Conservation (phyloP, 2,113 vertebrate species). For the Larimichthys crocea region DNA sequence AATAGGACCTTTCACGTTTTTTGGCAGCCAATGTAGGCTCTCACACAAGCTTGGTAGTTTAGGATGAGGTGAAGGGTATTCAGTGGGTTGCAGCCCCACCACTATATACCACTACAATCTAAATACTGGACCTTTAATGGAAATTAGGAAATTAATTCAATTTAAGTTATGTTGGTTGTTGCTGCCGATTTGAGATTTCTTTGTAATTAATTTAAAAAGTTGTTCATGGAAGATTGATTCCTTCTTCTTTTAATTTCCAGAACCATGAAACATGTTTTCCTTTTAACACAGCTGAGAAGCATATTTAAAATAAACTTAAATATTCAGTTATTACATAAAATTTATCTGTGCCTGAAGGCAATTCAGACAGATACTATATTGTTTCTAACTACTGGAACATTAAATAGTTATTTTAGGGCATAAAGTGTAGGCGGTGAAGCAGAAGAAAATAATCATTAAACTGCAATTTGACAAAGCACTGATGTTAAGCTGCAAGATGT, state of each 20-base stretch:
- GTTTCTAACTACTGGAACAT: neutral
- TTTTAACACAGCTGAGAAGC: neutral
- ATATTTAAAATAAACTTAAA: neutral
- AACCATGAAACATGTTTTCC: neutral
- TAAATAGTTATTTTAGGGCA: slow-evolving; percentile 2
- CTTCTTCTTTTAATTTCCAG: neutral
- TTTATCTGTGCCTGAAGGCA: neutral
- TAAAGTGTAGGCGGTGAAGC: slow-evolving; percentile 30
- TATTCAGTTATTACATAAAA: slow-evolving; percentile 13
- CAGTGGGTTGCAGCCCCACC: too few species aligned
- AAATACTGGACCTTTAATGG: too few species aligned
- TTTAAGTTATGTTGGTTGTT: too few species aligned
- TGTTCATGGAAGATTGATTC: neutral
- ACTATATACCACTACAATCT: too few species aligned
- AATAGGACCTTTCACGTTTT: too few species aligned
- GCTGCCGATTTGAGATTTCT: neutral
- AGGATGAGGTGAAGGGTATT: too few species aligned
- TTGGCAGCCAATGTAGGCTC: too few species aligned
- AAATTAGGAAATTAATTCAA: too few species aligned
- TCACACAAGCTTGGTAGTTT: too few species aligned
- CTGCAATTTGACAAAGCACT: neutral
- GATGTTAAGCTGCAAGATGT: neutral
- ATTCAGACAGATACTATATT: neutral
- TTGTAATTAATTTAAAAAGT: neutral
- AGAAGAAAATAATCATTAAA: slow-evolving; percentile 15